Conservation (phyloP, 2,113 vertebrate species). For the Stictonetta naevosa region DNA sequence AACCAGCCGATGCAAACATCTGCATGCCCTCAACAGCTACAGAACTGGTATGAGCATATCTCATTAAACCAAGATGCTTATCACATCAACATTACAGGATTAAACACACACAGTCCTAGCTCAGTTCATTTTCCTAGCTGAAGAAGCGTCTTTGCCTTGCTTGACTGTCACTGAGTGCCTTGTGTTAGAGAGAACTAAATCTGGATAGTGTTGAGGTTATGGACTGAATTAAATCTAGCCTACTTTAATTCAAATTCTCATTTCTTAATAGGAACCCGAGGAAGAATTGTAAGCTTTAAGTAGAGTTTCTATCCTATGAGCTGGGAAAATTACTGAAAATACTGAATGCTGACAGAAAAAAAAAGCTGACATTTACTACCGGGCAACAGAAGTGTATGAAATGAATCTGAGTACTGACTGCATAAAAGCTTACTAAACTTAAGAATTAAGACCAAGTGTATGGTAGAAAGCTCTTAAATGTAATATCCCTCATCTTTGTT, state of each 20-base stretch:
- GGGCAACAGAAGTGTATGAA: neutral
- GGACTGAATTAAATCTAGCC: neutral
- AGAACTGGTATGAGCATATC: neutral
- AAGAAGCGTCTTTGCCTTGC: neutral
- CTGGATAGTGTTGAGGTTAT: neutral
- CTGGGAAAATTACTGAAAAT: neutral
- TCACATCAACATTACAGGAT: neutral
- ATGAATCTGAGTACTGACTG: neutral
- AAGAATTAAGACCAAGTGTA: neutral
- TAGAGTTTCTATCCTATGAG: neutral
- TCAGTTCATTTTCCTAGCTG: neutral
- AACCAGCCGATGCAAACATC: neutral
- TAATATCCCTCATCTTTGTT: neutral
- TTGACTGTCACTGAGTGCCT: neutral
- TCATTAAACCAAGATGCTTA: neutral
- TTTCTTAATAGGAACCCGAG: neutral
- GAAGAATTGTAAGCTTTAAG: neutral
- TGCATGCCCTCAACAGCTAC: neutral
- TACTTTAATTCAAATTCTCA: neutral
- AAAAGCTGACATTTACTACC: neutral
- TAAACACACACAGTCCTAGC: rapidly evolving
- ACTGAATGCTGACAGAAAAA: neutral
- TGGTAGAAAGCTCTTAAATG: neutral
- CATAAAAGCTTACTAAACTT: neutral
- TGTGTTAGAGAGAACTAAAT: neutral